Conservation (phyloP, 2,113 vertebrate species). For the Neopipo cinnamomea region DNA sequence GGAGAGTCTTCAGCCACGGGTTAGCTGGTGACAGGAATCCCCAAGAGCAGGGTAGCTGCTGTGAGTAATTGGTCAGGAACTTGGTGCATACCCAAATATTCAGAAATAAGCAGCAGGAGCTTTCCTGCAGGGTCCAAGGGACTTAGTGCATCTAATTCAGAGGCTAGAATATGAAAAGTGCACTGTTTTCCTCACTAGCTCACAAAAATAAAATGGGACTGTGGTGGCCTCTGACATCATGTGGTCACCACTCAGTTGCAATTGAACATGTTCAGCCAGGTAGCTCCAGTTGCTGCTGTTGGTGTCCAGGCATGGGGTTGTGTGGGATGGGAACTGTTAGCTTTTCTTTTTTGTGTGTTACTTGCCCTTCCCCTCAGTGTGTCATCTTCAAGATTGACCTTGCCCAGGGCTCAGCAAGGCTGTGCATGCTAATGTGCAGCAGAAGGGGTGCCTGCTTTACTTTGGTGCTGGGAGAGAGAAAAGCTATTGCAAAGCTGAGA, state of each 20-base stretch:
- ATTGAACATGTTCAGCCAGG: background rate
- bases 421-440: fast-evolving
- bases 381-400: background rate
- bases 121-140: background rate
- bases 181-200: background rate
- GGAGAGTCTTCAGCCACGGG: background rate
- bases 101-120: constrained; percentile 29
- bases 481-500: background rate
- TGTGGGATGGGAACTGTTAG: background rate
- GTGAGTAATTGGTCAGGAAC: background rate
- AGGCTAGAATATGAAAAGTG: background rate
- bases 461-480: background rate
- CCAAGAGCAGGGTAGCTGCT: background rate
- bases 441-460: background rate
- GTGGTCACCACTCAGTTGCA: background rate
- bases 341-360: background rate
- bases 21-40: background rate
- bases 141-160: background rate
- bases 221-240: background rate
- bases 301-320: background rate
- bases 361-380: fast-evolving
- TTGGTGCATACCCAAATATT: background rate
- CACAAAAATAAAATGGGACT: background rate
- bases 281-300: background rate
- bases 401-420: background rate